Evolutionary conservation across 2,888 invertebrate species (phyloP), one percentile per base, ranked within the genome.

Genomic region (Spialia ferax): DNA sequence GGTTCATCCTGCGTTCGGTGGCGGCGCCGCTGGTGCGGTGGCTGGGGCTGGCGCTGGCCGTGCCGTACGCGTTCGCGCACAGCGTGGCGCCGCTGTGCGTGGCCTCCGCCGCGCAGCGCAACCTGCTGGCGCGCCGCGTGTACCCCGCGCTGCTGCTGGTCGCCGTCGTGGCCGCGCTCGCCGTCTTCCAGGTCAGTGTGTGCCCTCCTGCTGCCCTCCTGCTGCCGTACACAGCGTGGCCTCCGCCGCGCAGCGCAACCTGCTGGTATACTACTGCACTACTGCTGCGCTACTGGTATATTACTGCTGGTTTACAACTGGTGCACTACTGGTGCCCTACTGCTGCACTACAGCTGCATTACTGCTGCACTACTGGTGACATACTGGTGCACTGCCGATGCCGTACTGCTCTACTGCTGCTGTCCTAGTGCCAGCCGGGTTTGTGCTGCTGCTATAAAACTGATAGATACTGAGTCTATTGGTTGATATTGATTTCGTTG

Each of bases 1-100:
- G 94, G 77, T 97, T 97, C 83, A 97, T 99, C 66, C 95, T 99
- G 70, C 94, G 95, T n/a, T 95, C 97, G 73, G 94, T 99, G 73
- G 98, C 99, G 0, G 95, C 97, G 11, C 99, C 99, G 0, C 97
- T 99, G 13, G 97, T 99, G 71, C 96, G 97, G 66, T 96, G 96
- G 83, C 96, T 99, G 77, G 99, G 99, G 2, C 94, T 99, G 74
- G 97, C 98, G 29, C 95, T 99, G 71, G 97, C 99, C 0, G 94
- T 99, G 74, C 99, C 99, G n/a, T 99, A 99, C 87, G 97, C 97
- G 29, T 93, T 97, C 70, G 97, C 98, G 5, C 96, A 98, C 86
- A 96, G 96, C 72, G 86, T 97, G 50, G 94, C 97, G 70, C 97
- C 97, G 57, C 87, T 97, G 11, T 91, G 96, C 65, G 94, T 97